A percentile compares a stretch with the other conserved stretches of the same genome.
Conservation (phyloP, 23 tunicate genomes). For the Aplidium turbinatum region DNA sequence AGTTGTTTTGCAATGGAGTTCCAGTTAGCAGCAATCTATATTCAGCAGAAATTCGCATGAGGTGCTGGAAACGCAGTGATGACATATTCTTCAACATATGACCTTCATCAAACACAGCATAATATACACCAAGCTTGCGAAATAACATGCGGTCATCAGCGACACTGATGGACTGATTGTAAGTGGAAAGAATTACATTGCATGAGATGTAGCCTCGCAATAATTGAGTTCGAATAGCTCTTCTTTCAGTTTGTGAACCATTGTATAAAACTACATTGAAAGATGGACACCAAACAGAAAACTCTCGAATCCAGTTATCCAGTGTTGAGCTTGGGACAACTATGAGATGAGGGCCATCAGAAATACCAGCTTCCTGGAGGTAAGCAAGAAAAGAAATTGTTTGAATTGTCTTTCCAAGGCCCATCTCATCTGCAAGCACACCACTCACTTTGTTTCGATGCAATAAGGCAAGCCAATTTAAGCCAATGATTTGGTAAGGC, state of each 20-base stretch:
- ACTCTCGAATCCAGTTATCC: conserved; percentile 86
- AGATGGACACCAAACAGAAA: conserved; percentile 71
- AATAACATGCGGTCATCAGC: conserved; percentile 77
- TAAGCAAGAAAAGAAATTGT: conserved; percentile 88
- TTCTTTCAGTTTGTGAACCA: conserved; percentile 55
- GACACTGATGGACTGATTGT: conserved; percentile 65
- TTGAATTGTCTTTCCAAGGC: conserved; percentile 97
- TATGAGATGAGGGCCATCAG: conserved; percentile 78
- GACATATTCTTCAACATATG: conserved; percentile 98
- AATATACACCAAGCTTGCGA: conserved; percentile 66
- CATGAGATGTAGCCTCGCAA: conserved; percentile 30
- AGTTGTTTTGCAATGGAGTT: conserved; percentile 95
- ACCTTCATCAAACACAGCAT: conserved; percentile 97
- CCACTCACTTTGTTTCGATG: conserved; percentile 87
- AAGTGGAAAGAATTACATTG: conserved; percentile 72
- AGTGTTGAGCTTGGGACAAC: conserved; percentile 88
- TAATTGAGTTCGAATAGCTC: conserved; percentile 33
- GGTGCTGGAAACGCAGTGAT: conserved; percentile 81
- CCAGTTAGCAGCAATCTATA: conserved; percentile 82
- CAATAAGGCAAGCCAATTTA: conserved; percentile 88
- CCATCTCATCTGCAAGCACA: conserved; percentile 99
- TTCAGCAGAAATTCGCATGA: conserved; percentile 79
- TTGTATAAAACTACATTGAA: conserved; percentile 51
- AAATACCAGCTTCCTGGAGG: conserved; percentile 30
- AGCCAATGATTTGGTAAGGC: conserved; percentile 93